Evolutionary conservation across 2,113 vertebrate genomes (phyloP).

Genomic region (Chaetops frenatus): DNA sequence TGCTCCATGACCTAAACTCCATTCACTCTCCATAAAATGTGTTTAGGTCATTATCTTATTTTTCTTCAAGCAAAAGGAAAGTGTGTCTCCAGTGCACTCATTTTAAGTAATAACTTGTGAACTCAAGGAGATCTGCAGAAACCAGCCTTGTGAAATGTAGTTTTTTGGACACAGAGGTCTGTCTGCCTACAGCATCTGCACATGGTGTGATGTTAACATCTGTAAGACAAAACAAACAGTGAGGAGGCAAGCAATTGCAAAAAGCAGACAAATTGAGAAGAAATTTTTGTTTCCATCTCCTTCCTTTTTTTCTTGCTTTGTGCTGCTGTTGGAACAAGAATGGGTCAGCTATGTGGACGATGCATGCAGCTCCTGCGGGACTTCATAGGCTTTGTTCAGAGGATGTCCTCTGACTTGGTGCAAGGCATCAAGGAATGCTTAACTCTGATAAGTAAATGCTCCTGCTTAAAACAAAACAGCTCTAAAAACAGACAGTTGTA

Average conservation of each 20-base stretch:
- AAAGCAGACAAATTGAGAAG: background rate
- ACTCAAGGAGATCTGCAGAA: background rate
- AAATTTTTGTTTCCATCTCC: background rate
- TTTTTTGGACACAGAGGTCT: background rate
- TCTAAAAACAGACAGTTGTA: slow-evolving; percentile 21
- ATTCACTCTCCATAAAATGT: background rate
- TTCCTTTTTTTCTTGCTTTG: background rate
- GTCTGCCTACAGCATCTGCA: background rate
- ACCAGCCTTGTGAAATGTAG: background rate
- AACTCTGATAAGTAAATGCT: slow-evolving; percentile 55
- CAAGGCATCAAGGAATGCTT: slow-evolving; percentile 55
- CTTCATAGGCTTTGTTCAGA: slow-evolving; percentile 44
- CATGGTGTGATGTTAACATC: background rate
- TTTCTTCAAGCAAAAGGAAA: background rate
- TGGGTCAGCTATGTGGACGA: slow-evolving; percentile 66
- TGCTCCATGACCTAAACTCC: background rate
- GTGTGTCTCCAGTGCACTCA: background rate
- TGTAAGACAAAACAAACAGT: background rate
- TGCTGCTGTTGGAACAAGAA: background rate
- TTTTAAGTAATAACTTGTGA: background rate
- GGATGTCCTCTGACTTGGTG: slow-evolving; percentile 38
- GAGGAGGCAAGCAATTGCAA: background rate
- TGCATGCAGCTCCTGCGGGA: slow-evolving; percentile 66
- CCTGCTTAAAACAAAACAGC: slow-evolving; percentile 51
- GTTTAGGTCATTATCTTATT: background rate